phyloP scores from a whole-genome alignment of 1,140 invertebrate species.

The Contarinia nasturtii region DNA sequence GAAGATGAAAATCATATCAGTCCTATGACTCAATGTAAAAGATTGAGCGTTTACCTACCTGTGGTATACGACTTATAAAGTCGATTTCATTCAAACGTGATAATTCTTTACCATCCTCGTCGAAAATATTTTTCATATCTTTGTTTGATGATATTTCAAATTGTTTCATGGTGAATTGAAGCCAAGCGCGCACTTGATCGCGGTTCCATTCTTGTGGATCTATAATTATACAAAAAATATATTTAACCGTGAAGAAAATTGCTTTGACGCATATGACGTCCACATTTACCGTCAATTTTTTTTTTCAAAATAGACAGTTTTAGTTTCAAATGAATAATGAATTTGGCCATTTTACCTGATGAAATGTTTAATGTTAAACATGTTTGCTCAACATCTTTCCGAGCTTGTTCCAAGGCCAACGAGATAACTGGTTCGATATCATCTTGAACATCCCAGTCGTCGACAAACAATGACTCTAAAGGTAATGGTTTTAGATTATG shows the following conservation, averaged over 20 bases:
- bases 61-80: conserved; percentile 57
- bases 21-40: not conserved
- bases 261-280: not conserved
- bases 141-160: conserved; percentile 49
- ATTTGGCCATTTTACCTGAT: conserved; percentile 42
- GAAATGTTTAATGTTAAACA: conserved; percentile 69
- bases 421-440: conserved; percentile 67
- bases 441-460: conserved; percentile 31
- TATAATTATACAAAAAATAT: conserved; percentile 23
- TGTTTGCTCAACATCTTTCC: conserved; percentile 65
- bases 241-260: not conserved
- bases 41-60: conserved; percentile 31
- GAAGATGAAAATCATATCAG: conserved; percentile 9
- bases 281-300: not conserved
- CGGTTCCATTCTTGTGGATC: conserved; percentile 72
- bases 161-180: conserved; percentile 64
- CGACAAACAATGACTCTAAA: conserved; percentile 25
- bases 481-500: conserved; percentile 59
- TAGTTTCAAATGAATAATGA: not conserved
- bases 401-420: conserved; percentile 67
- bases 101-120: conserved; percentile 46
- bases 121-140: conserved; percentile 45
- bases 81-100: conserved; percentile 64
- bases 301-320: not conserved
- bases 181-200: conserved; percentile 68